Percentiles rank a stretch among this genome's conserved stretches.
These are phyloP conservation scores for Sipha flava DNA, from an alignment of 1,140 invertebrate species.

Conservation along the genomic window DNA sequence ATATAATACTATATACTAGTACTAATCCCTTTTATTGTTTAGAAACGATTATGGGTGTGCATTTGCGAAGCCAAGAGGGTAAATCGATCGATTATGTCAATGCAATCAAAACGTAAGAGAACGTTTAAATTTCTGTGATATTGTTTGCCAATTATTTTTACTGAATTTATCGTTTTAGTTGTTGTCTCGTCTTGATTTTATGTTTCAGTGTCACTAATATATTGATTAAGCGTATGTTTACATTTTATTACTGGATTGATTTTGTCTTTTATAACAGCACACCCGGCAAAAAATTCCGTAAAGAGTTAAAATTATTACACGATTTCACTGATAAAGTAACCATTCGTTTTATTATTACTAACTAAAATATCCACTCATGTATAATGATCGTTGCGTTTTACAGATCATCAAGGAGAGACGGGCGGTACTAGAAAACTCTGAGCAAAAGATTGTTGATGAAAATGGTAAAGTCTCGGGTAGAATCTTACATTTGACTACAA, in stretches of 20 bases:
- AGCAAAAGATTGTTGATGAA: background rate
- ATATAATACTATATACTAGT: too few relatives aligned
- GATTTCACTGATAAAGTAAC: constrained; percentile 57
- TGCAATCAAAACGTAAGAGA: constrained; percentile 27
- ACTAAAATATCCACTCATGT: background rate
- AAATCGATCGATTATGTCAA: constrained; percentile 36
- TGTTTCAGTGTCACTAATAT: constrained; percentile 35
- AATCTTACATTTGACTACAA: too few relatives aligned
- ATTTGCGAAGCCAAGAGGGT: constrained; percentile 36
- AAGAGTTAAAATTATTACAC: constrained; percentile 56
- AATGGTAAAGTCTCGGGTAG: too few relatives aligned
- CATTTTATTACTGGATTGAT: constrained; percentile 36
- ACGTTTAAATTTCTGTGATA: background rate
- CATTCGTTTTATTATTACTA: background rate
- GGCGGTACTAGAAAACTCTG: background rate
- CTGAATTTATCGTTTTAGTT: background rate
- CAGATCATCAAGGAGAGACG: background rate
- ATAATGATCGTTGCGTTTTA: background rate
- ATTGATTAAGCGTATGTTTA: constrained; percentile 23
- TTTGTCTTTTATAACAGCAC: constrained; percentile 35
- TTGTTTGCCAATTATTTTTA: background rate
- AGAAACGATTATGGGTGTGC: constrained; percentile 40
- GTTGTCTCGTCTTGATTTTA: background rate
- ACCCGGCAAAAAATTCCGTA: constrained; percentile 45
- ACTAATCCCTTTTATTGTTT: background rate